Evolutionary conservation across 2,113 vertebrate species (phyloP), one percentile per base, ranked within the genome.

Genomic region (Pygoscelis antarcticus): DNA sequence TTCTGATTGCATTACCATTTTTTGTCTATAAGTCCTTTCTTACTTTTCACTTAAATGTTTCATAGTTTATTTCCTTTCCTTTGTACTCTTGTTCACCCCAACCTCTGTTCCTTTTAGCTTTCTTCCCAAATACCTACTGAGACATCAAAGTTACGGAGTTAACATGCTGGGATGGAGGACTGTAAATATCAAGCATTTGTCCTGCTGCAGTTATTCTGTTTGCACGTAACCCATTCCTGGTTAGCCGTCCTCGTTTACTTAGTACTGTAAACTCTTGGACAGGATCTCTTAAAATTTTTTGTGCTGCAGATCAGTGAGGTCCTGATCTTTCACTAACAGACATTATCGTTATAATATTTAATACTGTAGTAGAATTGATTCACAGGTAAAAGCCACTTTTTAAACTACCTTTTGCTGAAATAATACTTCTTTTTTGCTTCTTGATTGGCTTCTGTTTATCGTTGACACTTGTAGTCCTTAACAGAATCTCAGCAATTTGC

Each of bases 401-500:
- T 60, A 69, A 86, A 60, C 40, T 57, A 3, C 26, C 12, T 58
- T 72, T 70, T 83, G 20, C 44, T 83, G 58, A 77, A 90, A 13
- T 64, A 29, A 60, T 47, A 12, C 9, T 70, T 19, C 16, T 30
- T 30, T 82, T 76, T 84, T 57, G 29, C n/a, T 92, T 83, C 16
- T 77, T 81, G 34, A 16, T 65, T 79, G 47, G 11, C 30, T 71
- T 79, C 13, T 68, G 4, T 54, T 52, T 69, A 12, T 3, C 16
- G 4, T 8, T 90, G 44, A 38, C 42, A 65, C 34, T 58, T 96
- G 42, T 47, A 70, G 74, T 96, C 98, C 98, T 98, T 98, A 98
- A 98, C 92, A 92, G 46, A 87, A 66, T 61, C 47, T 57, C 97
- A 99, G 99, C 99, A 99, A 93, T 99, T 99, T 97, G 99, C 99